phyloP scores from a whole-genome alignment of 2,797 vertebrate species.

The Micropoecilia bifurca region DNA sequence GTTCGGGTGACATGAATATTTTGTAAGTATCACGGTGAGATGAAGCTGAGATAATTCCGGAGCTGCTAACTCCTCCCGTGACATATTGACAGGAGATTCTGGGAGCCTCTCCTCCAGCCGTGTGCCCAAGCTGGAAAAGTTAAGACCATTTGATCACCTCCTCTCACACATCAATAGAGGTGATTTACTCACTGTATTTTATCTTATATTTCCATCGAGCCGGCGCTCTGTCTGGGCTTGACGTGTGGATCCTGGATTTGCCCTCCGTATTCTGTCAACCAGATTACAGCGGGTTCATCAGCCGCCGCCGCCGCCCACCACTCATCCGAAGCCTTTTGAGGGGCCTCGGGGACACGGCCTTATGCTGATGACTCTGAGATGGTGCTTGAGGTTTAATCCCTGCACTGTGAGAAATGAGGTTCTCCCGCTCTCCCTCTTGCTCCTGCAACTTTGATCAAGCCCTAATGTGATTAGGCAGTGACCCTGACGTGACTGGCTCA shows the following conservation, averaged over 20 bases:
- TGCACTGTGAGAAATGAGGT: constrained; percentile 76
- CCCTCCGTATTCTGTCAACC: constrained; percentile 70
- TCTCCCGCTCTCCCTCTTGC: constrained; percentile 67
- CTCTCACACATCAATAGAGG: constrained; percentile 55
- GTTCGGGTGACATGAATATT: neutral
- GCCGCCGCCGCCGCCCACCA: constrained; percentile 52
- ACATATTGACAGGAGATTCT: constrained; percentile 67
- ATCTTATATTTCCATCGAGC: constrained; percentile 66
- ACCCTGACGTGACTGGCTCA: constrained; percentile 80
- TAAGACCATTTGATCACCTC: constrained; percentile 75
- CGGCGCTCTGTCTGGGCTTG: constrained; percentile 68
- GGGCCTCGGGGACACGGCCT: constrained; percentile 54
- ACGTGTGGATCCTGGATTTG: constrained; percentile 61
- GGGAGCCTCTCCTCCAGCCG: constrained; percentile 47
- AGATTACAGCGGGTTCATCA: constrained; percentile 71
- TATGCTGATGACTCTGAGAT: constrained; percentile 62
- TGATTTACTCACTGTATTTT: constrained; percentile 69
- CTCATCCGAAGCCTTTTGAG: constrained; percentile 56
- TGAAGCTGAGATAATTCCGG: constrained; percentile 29
- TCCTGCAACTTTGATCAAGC: constrained; percentile 82
- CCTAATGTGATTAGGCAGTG: constrained; percentile 81
- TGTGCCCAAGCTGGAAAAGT: constrained; percentile 52
- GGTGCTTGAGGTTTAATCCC: constrained; percentile 77
- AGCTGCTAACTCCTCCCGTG: constrained; percentile 37
- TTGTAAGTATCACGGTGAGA: constrained; percentile 15